Base-by-base conservation (phyloP, 2,797 vertebrate genomes). In the Sylvia borin region DNA sequence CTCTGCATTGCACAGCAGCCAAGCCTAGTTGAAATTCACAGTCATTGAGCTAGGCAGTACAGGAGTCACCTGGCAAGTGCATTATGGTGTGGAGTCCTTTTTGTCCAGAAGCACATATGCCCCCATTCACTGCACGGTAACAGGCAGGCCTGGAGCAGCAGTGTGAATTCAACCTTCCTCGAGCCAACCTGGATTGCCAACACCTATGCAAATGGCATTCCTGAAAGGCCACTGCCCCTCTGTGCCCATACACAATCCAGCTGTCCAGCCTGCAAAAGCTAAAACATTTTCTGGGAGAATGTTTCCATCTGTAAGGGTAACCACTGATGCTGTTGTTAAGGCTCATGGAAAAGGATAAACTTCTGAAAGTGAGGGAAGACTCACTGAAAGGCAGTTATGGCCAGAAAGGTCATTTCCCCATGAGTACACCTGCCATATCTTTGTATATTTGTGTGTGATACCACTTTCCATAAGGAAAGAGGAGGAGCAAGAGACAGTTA, bases 271-370 rank as follows among this genome's bases (percentile, higher is more conserved):
- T 53, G 32, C 74, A 77, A 91, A 80, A 82, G 19, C 5, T 34
- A 70, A 76, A 53, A 20, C 9, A n/a, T 67, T 73, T 74, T 71
- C 22, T 67, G 57, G 24, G 24, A 42, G 15, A 89, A 29, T 64
- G 17, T 53, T 72, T 71, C 12, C 40, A 31, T 29, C 53, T 71
- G 29, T 53, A 80, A 61, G 38, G 9, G 29, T 42, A 74, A 65
- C 15, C 7, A 26, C 45, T 11, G 16, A 55, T 40, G 11, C 5
- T 79, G 29, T 71, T 1, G 0, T 7, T 47, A 7, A 0, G 1
- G 11, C 29, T 47, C 38, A 2, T 16, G 7, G 24, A 61, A 73
- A 66, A 70, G 3, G 5, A 70, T 36, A 36, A 85, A 48, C 4
- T 20, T 11, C 9, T 66, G 24, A 60, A 91, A 73, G 11, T 26